A percentile compares a stretch with the other conserved stretches of the same genome.
Conservation (phyloP, 1,140 invertebrate genomes). For the Sesamia nonagrioides region DNA sequence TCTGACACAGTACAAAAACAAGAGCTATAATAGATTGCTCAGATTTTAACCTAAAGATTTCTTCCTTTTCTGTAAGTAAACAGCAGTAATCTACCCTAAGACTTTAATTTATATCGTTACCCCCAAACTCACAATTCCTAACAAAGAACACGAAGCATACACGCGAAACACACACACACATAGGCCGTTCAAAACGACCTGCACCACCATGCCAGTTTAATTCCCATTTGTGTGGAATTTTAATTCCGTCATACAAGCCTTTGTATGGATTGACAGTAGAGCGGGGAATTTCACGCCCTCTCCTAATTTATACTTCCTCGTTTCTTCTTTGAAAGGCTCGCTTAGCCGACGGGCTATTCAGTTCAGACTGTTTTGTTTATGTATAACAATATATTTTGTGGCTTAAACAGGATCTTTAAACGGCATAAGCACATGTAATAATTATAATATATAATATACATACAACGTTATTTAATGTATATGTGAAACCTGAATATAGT, state of each 20-base stretch:
- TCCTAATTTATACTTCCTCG: conserved; percentile 68
- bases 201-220: conserved; percentile 32
- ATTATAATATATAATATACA: neutral
- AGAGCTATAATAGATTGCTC: neutral
- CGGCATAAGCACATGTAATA: neutral
- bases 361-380: conserved; percentile 26
- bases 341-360: conserved; percentile 38
- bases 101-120: conserved; percentile 34
- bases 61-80: conserved; percentile 10
- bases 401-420: neutral
- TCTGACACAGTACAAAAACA: neutral
- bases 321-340: conserved; percentile 46
- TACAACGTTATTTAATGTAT: too few species aligned
- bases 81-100: conserved; percentile 27
- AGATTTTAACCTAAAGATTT: conserved; percentile 9
- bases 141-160: conserved; percentile 21
- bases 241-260: conserved; percentile 68
- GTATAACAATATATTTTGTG: conserved; percentile 2
- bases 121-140: conserved; percentile 15
- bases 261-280: conserved; percentile 64
- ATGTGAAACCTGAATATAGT: too few species aligned
- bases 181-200: neutral
- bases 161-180: conserved; percentile 19
- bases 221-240: conserved; percentile 65
- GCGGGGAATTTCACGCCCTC: conserved; percentile 69